phyloP scores from a whole-genome alignment of 2,888 invertebrate genomes.

The Lobophora halterata region DNA sequence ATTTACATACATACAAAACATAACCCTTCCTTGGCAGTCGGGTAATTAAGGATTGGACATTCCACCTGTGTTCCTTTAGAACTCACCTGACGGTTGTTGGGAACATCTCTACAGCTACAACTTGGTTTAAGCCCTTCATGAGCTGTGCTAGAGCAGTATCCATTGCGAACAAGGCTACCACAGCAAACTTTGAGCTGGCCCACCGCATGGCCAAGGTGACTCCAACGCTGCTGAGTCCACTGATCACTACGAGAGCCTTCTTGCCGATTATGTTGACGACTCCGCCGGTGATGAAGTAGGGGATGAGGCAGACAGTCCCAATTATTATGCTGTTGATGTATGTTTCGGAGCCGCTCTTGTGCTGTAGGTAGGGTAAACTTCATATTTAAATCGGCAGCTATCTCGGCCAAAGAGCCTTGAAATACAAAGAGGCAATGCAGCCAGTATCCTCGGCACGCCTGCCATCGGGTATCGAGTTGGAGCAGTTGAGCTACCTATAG shows the following conservation, averaged over 20 bases:
- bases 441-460: no score
- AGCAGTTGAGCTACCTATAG: no score
- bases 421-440: no score
- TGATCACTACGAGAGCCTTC: conserved; percentile 40
- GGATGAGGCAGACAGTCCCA: conserved; percentile 40
- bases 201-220: conserved; percentile 45
- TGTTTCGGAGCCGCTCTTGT: conserved; percentile 44
- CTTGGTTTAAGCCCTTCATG: conserved; percentile 47
- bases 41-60: neutral
- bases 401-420: no score
- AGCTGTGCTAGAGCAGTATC: conserved; percentile 46
- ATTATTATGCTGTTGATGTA: conserved; percentile 52
- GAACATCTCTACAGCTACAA: conserved; percentile 46
- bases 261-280: conserved; percentile 51
- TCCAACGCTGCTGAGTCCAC: conserved; percentile 35
- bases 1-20: no score
- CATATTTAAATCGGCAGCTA: no score
- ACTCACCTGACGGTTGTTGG: conserved; percentile 54
- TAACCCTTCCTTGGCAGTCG: no score
- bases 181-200: conserved; percentile 43
- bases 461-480: no score
- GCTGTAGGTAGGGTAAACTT: no score
- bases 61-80: no score
- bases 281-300: conserved; percentile 42
- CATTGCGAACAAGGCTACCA: conserved; percentile 51